Percentiles rank a stretch among this genome's conserved stretches.
phyloP scores from a whole-genome alignment of 2,797 vertebrate species.

The Capromys pilorides region DNA sequence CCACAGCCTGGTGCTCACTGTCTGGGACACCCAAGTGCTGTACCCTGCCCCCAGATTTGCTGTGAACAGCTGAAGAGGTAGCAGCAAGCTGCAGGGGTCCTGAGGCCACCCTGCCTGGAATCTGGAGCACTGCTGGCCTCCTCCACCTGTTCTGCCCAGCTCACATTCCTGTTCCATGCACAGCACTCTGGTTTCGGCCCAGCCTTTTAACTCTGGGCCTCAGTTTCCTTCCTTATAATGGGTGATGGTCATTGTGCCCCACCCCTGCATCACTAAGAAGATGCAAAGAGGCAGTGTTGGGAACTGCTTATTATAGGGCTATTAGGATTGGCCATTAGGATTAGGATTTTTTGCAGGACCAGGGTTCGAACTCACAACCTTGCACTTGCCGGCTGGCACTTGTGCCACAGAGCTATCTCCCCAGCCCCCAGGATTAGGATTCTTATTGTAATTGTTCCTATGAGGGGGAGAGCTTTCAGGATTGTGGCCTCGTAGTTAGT shows the following conservation, averaged over 20 bases:
- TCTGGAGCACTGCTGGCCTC: neutral
- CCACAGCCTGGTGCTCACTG: neutral
- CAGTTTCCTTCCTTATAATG: neutral
- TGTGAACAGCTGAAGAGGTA: neutral
- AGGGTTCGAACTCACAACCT: too few species aligned
- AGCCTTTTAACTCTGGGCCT: neutral
- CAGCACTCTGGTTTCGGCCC: neutral
- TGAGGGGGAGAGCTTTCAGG: neutral
- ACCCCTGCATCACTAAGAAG: neutral
- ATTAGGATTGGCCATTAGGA: too few species aligned
- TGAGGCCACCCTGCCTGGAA: neutral
- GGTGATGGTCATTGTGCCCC: too few species aligned
- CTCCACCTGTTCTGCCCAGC: neutral
- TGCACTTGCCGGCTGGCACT: too few species aligned
- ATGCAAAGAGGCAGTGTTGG: accelerated
- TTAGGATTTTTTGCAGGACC: neutral
- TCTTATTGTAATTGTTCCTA: neutral
- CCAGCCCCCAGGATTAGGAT: neutral
- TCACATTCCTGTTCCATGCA: neutral
- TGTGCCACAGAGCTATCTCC: too few species aligned
- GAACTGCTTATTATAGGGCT: neutral
- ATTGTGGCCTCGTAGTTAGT: neutral
- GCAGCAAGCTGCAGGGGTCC: neutral
- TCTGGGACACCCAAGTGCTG: neutral
- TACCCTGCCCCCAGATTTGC: neutral